Evolutionary conservation across 2,888 invertebrate species (phyloP), one percentile per base, ranked within the genome.

Genomic region (Dryobota labecula): DNA sequence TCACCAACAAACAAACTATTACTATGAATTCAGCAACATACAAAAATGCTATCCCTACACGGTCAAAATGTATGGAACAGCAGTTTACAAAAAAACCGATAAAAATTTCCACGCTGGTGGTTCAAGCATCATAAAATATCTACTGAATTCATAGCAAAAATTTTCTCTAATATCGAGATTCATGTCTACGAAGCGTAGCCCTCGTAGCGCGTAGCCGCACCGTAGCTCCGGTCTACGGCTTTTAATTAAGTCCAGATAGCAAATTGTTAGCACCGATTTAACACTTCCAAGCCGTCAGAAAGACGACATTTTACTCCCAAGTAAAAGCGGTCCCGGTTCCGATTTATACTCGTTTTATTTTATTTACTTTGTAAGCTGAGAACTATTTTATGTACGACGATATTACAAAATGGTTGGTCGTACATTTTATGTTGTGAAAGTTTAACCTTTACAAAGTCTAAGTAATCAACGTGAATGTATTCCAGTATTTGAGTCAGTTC

Each of bases 271-370:
- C 30, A 38, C 15, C 45, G 20, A 30, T 63, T 70, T 45, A 63
- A 63, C 27, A 47, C 33, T 70, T 41, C 33, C 11, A 49, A 30
- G 24, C 18, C 20, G 41, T 41, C 38, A 43, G 11, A 60, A 38
- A 54, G 5, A 41, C 38, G 24, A 69, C 13, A 58, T 75, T 27
- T 51, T 24, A 49, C 5, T 61, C 33, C 5, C 15, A 24, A 24
- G 45, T 43, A 43, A 47, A 60, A 64, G 30, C 53, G 27, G 11
- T 54, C 30, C 27, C 30, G 20, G 33, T 45, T 62, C 30, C 47
- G n/a, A 62, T 70, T 51, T 30, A 60, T 54, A 36, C 6, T 5
- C 27, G 41, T 61, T 63, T 76, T 63, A 63, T 75, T 61, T 18
- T 3, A 62, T 57, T 38, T 61, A 51, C 45, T 75, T 69, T 56